Evolutionary conservation across 30 jellyfish, hydroid and myxozoan genomes (phyloP), one percentile per base, ranked within the genome.

Genomic region (Hydra vulgaris): DNA sequence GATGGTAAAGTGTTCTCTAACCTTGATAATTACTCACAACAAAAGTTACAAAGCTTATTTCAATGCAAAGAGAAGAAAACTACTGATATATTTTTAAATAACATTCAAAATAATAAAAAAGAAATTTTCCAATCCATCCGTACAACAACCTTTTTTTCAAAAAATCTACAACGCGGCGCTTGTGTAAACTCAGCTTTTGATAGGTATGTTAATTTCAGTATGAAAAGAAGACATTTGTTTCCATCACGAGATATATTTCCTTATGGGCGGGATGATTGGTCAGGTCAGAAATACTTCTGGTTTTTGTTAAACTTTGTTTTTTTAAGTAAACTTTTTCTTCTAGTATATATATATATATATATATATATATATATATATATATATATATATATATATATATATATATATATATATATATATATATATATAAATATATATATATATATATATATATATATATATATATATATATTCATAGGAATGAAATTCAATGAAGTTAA

Each of bases 181-280:
- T 24, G 70, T 53, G 78, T 55, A 23, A 1, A 0, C 26, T 7
- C 67, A 19, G 55, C 70, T 17, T 52, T 17, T 26, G 22, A 24
- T 0, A 24, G 25, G 17, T 55, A 24, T 23, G 82, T 25, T 5
- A 18, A 53, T 8, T 12, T 17, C 7, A 24, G 70, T 81, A 27
- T 23, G 15, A 17, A 53, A 0, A 22, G 67, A 18, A 77, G 80
- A 40, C 78, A 26, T 21, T 55, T 78, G 56, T 78, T 78, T 55
- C 21, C 85, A 55, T 78, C 85, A 21, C 85, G 85, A 19, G 85
- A 78, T 22, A 66, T 78, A 0, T 66, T 78, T n/a, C 70, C 70
- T 0, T 27, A 24, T 25, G 85, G 82, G 1, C 52, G 26, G 8
- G 19, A 53, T 20, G 68, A 55, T 52, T 21, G 15, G 67, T 25